Base-by-base conservation (phyloP, 2,888 invertebrate species). In the Phyllotreta cruciferae region DNA sequence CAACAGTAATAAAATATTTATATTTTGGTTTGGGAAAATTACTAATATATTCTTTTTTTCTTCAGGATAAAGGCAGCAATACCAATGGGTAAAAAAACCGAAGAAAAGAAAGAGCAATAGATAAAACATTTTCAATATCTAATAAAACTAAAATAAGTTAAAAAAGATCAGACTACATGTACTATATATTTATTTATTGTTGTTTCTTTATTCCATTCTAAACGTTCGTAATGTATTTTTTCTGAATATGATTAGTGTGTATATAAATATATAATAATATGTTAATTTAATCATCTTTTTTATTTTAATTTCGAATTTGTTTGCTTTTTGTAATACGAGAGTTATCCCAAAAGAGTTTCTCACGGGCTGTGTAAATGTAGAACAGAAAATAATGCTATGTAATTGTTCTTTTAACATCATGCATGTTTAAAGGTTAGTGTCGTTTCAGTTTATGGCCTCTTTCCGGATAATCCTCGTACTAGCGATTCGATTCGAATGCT, bases 101-200 rank as follows among this genome's bases (percentile, higher is more conserved):
- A 94, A 80, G 88, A 90, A 78, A 89, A 90, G 80, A 93, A 93
- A 85, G 92, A 92, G 84, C 91, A 92, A 86, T 92, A 90, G 86
- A 81, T 66, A 52, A n/a, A 37, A 37, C 38, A 60, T 61, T 61
- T 56, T n/a, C 49, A 60, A 56, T 42, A 45, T 10, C 36, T 56
- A 50, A 50, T 45, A 49, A 57, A 36, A 38, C 37, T 57, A 41
- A 24, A 24, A 24, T 24, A 24, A 49, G 41, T 50, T 41, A 47
- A 14, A 55, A 38, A 47, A 49, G 24, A 49, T 13, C 50, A 50
- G 58, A 58, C 50, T 39, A 39, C 53, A 57, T 57, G 57, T 60
- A 60, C 60, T 53, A 53, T 53, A 60, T 44, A 56, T 66, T 69
- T 63, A 64, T 66, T 67, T 68, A 67, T 70, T 63, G 61, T 70